Conservation (phyloP, 2,797 vertebrate species). For the Crocidura indochinensis region DNA sequence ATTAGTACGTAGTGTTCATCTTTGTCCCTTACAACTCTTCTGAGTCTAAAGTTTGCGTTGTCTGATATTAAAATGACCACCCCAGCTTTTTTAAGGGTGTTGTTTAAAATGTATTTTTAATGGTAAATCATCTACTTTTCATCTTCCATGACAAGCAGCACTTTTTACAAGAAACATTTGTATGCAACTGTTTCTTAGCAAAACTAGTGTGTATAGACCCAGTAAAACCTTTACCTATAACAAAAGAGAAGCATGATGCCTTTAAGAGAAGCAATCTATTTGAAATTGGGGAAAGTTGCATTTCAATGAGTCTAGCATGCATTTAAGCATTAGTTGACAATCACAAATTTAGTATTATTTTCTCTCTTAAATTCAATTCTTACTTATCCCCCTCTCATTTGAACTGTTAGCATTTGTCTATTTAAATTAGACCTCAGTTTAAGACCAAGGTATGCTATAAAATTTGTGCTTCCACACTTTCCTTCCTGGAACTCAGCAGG, state of each 20-base stretch:
- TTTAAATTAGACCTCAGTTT: not conserved
- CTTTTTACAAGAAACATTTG: not conserved
- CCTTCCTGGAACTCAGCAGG: not conserved
- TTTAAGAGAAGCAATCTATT: not conserved
- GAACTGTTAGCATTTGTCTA: not conserved
- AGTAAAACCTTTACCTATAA: not conserved
- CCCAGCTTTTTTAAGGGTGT: no score
- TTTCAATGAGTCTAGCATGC: not conserved
- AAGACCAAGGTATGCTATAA: not conserved
- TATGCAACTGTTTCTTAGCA: not conserved
- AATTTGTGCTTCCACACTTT: not conserved
- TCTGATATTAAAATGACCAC: no score
- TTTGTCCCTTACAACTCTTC: no score
- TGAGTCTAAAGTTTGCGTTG: no score
- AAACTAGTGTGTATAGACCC: not conserved
- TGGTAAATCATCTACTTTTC: conserved; percentile 26
- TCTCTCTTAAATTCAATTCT: not conserved
- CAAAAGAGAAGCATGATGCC: not conserved
- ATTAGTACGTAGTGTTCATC: no score
- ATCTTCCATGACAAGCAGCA: not conserved
- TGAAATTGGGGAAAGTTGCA: not conserved
- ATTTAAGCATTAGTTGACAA: no score
- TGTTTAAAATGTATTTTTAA: no score
- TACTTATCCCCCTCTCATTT: not conserved
- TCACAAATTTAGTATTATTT: not conserved